A percentile compares a stretch with the other conserved stretches of the same genome.
phyloP scores from a whole-genome alignment of 2,113 vertebrate species.

The Orthonyx spaldingii region DNA sequence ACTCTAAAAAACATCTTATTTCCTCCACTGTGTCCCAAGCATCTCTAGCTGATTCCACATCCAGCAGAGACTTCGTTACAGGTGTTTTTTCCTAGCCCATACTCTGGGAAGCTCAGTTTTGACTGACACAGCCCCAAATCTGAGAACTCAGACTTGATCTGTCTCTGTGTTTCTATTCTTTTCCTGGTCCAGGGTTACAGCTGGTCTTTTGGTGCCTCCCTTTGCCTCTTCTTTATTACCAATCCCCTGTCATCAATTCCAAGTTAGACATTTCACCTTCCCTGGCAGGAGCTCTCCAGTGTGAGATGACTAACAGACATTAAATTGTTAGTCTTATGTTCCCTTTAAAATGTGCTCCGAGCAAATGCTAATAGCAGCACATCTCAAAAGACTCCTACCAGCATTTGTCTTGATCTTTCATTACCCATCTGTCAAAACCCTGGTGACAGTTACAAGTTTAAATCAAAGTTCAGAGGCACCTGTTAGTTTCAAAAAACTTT shows the following conservation, averaged over 20 bases:
- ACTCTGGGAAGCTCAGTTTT: neutral
- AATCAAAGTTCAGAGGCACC: slow-evolving; percentile 44
- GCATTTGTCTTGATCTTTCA: slow-evolving; percentile 55
- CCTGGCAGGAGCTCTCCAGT: slow-evolving; percentile 7
- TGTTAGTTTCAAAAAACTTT: slow-evolving; percentile 24
- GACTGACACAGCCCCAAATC: neutral
- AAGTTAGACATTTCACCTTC: slow-evolving; percentile 23
- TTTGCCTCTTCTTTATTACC: neutral
- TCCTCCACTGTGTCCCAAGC: neutral
- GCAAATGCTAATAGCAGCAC: slow-evolving; percentile 50
- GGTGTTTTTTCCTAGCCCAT: neutral
- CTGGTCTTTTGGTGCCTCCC: neutral
- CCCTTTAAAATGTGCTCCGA: slow-evolving; percentile 34
- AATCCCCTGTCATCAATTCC: neutral
- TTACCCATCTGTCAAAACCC: slow-evolving; percentile 54
- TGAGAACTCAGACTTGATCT: neutral
- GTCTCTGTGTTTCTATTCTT: neutral
- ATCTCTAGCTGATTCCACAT: neutral
- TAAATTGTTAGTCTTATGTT: slow-evolving; percentile 46
- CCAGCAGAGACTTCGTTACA: neutral
- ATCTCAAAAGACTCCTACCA: slow-evolving; percentile 50
- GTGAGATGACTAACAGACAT: slow-evolving; percentile 55
- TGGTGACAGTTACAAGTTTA: slow-evolving; percentile 32
- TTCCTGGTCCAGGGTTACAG: neutral
- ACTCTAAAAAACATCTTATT: slow-evolving; percentile 19